Evolutionary conservation across 1,140 invertebrate species (phyloP).

Genomic region (Diorhabda elongata): DNA sequence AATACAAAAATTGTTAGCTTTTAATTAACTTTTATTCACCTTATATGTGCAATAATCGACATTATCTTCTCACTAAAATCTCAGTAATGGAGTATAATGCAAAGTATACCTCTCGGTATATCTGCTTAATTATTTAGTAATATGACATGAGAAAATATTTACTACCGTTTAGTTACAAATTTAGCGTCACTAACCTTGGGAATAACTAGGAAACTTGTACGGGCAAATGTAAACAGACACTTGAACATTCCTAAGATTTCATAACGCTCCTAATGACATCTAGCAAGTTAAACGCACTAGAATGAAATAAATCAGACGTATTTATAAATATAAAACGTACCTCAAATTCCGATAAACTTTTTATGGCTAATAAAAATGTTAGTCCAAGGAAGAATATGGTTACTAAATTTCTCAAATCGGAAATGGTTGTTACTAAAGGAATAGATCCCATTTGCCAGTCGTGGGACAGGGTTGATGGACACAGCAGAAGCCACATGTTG

Average conservation of each 20-base stretch:
- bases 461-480: conserved; percentile 71
- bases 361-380: conserved; percentile 56
- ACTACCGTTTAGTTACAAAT: neutral
- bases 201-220: no score
- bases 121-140: neutral
- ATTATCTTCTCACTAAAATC: no score
- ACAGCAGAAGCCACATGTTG: conserved; percentile 77
- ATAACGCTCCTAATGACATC: neutral
- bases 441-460: conserved; percentile 88
- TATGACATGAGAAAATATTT: neutral
- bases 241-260: neutral
- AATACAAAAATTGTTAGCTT: no score
- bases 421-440: conserved; percentile 64
- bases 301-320: neutral
- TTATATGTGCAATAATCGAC: no score
- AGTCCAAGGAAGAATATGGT: conserved; percentile 64
- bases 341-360: conserved; percentile 63
- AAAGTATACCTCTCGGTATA: no score
- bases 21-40: no score
- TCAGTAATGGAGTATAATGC: no score
- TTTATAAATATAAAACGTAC: conserved; percentile 45
- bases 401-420: conserved; percentile 67
- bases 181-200: no score
- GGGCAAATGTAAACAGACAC: neutral
- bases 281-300: neutral